Percentiles rank a stretch among this genome's conserved stretches.
Conservation (phyloP, 2,888 invertebrate genomes). For the Uloborus plumipes region DNA sequence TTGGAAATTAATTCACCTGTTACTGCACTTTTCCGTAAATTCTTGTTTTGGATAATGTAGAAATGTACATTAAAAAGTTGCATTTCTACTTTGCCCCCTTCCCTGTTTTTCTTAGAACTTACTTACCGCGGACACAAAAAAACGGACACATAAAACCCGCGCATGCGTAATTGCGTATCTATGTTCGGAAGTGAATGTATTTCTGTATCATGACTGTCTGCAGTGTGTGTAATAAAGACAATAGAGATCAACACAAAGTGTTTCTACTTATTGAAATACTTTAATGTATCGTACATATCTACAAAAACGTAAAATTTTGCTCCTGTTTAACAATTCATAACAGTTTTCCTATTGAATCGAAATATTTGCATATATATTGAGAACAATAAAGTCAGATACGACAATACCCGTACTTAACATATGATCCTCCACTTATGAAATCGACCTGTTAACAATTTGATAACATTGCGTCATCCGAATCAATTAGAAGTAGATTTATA, state of each 20-base stretch:
- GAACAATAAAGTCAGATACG: constrained; percentile 49
- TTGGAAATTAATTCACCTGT: too few relatives aligned
- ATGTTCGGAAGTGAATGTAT: too few relatives aligned
- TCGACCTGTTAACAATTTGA: constrained; percentile 30
- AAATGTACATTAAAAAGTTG: too few relatives aligned
- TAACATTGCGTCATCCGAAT: constrained; percentile 16
- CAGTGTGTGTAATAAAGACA: too few relatives aligned
- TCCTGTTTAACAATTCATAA: constrained; percentile 18
- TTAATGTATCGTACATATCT: constrained; percentile 53
- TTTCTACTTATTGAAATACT: constrained; percentile 42
- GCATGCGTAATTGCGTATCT: too few relatives aligned
- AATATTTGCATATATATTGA: constrained; percentile 43
- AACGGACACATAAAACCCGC: too few relatives aligned
- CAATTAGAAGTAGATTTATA: constrained; percentile 3
- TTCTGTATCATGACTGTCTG: too few relatives aligned
- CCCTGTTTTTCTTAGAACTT: too few relatives aligned
- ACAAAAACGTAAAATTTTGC: constrained; percentile 36
- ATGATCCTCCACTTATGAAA: constrained; percentile 27
- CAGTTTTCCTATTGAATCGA: constrained; percentile 33
- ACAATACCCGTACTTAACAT: constrained; percentile 56
- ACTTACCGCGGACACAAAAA: too few relatives aligned
- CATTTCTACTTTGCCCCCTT: too few relatives aligned
- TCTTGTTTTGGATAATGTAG: too few relatives aligned
- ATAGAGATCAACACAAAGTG: constrained; percentile 18
- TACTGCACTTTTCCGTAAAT: too few relatives aligned